Evolutionary conservation across 2,888 invertebrate species (phyloP).

Genomic region (Emmelina monodactyla): DNA sequence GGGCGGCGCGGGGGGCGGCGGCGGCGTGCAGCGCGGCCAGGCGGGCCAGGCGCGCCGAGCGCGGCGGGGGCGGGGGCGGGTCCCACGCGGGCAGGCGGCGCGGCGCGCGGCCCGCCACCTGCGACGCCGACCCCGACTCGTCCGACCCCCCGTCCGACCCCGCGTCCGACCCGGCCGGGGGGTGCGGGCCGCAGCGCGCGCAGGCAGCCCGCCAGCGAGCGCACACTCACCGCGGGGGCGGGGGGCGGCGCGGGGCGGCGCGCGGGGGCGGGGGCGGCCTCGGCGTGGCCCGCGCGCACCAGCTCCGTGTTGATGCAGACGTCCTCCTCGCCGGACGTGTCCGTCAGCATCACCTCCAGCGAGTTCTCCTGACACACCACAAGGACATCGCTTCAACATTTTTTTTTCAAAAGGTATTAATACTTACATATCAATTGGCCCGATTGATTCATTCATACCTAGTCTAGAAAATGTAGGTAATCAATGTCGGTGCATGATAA

Average conservation of each 20-base stretch:
- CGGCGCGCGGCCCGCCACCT: conserved; percentile 23
- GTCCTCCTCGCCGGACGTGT: conserved; percentile 53
- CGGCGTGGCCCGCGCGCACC: conserved; percentile 56
- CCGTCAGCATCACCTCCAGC: conserved; percentile 53
- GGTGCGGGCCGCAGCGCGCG: conserved; percentile 12
- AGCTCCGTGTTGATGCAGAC: conserved; percentile 54
- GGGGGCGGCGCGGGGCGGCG: conserved; percentile 31
- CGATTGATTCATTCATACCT: not conserved
- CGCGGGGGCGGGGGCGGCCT: conserved; percentile 27
- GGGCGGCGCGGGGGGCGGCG: conserved; percentile 3
- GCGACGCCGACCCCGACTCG: conserved; percentile 33
- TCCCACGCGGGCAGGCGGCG: conserved; percentile 29
- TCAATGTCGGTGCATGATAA: too few species aligned
- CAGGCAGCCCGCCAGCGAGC: conserved; percentile 13
- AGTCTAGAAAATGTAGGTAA: too few species aligned
- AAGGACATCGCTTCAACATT: not conserved
- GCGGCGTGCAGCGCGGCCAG: conserved; percentile 9
- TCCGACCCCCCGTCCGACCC: conserved; percentile 20
- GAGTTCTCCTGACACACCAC: conserved; percentile 31
- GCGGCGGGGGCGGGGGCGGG: conserved; percentile 1
- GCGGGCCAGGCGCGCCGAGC: conserved; percentile 5
- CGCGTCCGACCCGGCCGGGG: conserved; percentile 7
- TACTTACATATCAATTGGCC: not conserved
- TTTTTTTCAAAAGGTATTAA: not conserved
- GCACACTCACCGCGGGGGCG: conserved; percentile 4